Evolutionary conservation across 2,113 vertebrate species (phyloP).

Genomic region (Brachyhypopomus gauderio): DNA sequence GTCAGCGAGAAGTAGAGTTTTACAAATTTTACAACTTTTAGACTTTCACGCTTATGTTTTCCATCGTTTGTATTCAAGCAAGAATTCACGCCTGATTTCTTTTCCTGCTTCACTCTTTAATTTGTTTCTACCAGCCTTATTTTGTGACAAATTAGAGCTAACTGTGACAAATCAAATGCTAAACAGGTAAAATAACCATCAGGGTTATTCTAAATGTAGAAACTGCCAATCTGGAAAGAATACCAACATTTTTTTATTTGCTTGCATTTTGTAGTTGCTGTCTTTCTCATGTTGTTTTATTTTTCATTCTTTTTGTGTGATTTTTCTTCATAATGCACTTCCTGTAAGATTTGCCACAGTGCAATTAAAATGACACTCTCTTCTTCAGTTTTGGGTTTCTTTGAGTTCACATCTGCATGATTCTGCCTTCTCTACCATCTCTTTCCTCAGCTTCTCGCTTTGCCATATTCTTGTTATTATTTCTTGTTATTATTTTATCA

Average conservation of each 20-base stretch:
- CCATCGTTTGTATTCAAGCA: constrained; percentile 18
- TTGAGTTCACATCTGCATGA: constrained; percentile 63
- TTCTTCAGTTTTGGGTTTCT: constrained; percentile 71
- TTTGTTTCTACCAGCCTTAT: constrained; percentile 23
- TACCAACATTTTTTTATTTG: constrained; percentile 16
- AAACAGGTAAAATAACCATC: constrained; percentile 3
- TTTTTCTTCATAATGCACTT: constrained; percentile 70
- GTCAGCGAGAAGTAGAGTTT: neutral
- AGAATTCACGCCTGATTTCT: neutral
- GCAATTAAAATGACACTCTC: constrained; percentile 85
- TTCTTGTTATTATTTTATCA: neutral
- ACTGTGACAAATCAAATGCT: too few relatives aligned
- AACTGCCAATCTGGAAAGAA: neutral
- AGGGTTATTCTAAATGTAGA: constrained; percentile 10
- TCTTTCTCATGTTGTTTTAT: constrained; percentile 59
- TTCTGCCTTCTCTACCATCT: constrained; percentile 19
- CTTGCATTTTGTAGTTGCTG: constrained; percentile 4
- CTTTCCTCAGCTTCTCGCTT: constrained; percentile 43
- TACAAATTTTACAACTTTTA: constrained; percentile 45
- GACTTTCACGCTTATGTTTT: neutral
- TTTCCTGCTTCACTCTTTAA: constrained; percentile 28
- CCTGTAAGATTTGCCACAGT: constrained; percentile 82
- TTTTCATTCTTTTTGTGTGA: constrained; percentile 49
- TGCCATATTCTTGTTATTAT: constrained; percentile 6
- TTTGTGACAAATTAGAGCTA: neutral